Base-by-base conservation (phyloP, 2,113 vertebrate species). In the Triplophysa tibetana region DNA sequence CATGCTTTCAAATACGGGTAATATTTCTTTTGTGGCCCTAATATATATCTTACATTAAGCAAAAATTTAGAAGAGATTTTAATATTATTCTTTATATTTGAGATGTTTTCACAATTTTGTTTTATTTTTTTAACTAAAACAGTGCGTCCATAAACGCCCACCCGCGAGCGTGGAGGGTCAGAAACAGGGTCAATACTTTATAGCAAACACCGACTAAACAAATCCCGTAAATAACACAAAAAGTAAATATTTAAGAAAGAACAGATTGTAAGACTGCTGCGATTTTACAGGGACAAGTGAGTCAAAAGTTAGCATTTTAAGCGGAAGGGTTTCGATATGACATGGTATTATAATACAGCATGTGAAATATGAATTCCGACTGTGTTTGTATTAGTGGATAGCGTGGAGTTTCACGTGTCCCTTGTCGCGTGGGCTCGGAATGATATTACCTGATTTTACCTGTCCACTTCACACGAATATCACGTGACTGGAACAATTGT, bases 71-170 rank as follows among this genome's bases (percentile, higher is more conserved):
- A 50, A 69, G 16, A 56, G 11, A 43, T 43, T 74, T 67, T 67
- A 56, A 21, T 76, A 6, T n/a, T 33, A 23, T 67, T 45, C 43
- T 12, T 45, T 56, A 17, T 13, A 24, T 68, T 45, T 24, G 16
- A 26, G 14, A 14, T 56, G 33, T 58, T 78, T 56, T 56, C 75
- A 56, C 29, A 2, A 62, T 16, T 76, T 67, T 43, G n/a, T 17
- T 65, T 48, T 9, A 17, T 33, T 63, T 29, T 64, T 73, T 56
- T 60, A 68, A 54, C 54, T 73, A 29, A 58, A 58, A 74, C 8
- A 64, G 76, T 26, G 62, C 62, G 50, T 50, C 12, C 21, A 29
- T 60, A 61, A 68, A 78, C 82, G 65, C 82, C 82, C 77, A 83
- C 82, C 65, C 43, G 72, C 77, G 77, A 70, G 45, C 13, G 43